Conservation (phyloP, 2,797 vertebrate species). For the Clarias fuscus region DNA sequence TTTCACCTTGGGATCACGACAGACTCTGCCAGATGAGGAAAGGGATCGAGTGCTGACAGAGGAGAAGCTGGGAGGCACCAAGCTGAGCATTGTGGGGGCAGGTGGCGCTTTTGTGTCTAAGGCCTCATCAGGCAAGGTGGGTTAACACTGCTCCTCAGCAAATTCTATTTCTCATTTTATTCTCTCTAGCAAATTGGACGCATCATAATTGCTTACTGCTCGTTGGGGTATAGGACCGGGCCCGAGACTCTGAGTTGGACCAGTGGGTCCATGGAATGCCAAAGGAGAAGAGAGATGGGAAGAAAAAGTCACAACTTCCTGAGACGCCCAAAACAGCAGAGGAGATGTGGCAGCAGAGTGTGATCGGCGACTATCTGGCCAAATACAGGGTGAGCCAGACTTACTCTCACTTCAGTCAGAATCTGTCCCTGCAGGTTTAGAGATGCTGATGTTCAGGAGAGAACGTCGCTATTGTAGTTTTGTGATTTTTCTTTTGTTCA, state of each 20-base stretch:
- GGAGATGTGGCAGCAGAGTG: constrained; percentile 81
- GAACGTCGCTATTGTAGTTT: background rate
- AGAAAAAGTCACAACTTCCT: constrained; percentile 70
- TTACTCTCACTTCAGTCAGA: background rate
- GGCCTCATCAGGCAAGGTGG: constrained; percentile 70
- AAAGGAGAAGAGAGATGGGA: constrained; percentile 68
- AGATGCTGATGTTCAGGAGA: background rate
- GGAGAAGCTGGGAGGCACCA: constrained; percentile 75
- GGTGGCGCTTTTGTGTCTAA: constrained; percentile 70
- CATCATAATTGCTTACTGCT: background rate
- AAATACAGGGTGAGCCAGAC: constrained; percentile 71
- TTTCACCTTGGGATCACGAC: background rate
- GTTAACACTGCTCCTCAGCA: background rate
- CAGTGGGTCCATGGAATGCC: constrained; percentile 57
- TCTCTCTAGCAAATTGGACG: background rate
- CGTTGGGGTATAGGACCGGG: constrained; percentile 57
- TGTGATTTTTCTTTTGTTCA: background rate
- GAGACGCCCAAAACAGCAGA: constrained; percentile 78
- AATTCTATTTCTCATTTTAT: too few relatives aligned
- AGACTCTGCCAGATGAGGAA: constrained; percentile 80
- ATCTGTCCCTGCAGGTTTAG: background rate
- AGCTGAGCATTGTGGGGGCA: constrained; percentile 50
- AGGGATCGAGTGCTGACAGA: constrained; percentile 73
- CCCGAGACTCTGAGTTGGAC: constrained; percentile 68
- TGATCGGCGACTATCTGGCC: constrained; percentile 77